These are phyloP conservation scores for Blastobasis lacticolella DNA, from an alignment of 2,888 invertebrate species.

Conservation along the genomic window DNA sequence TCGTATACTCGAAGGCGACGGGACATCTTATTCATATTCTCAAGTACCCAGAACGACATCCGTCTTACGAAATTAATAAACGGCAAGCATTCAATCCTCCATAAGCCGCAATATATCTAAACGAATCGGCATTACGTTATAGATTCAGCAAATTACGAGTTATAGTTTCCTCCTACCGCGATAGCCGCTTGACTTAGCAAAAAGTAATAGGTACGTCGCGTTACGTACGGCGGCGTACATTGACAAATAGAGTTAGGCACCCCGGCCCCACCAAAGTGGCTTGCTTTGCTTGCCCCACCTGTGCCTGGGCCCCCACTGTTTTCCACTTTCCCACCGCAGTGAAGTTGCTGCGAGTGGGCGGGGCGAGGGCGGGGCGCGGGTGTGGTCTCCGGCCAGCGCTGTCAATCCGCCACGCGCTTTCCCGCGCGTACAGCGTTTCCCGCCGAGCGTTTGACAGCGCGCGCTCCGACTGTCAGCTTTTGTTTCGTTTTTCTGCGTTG, in stretches of 20 bases:
- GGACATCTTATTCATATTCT: no score
- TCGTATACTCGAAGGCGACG: no score
- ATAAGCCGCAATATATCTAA: no score
- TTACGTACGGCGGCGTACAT: conserved; percentile 4
- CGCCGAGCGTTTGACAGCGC: conserved; percentile 14
- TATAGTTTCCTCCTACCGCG: no score
- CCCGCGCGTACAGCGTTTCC: conserved; percentile 27
- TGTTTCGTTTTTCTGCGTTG: conserved; percentile 13
- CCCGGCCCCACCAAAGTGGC: conserved; percentile 30
- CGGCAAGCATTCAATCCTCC: not conserved
- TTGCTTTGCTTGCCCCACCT: conserved; percentile 20
- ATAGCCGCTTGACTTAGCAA: no score
- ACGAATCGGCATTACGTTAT: no score
- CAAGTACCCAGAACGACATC: no score
- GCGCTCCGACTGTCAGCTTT: conserved; percentile 31
- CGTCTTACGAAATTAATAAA: not conserved
- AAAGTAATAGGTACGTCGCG: not conserved
- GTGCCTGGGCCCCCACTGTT: conserved; percentile 47
- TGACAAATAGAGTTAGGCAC: conserved; percentile 23
- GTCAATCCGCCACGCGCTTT: conserved; percentile 13
- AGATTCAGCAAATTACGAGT: no score
- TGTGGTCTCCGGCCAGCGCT: conserved; percentile 37
- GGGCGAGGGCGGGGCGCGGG: conserved; percentile 53
- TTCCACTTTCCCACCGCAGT: conserved; percentile 60
- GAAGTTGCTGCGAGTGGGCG: conserved; percentile 50